Evolutionary conservation across 2,113 vertebrate genomes (phyloP), one percentile per base, ranked within the genome.

Genomic region (Empidonax alnorum): DNA sequence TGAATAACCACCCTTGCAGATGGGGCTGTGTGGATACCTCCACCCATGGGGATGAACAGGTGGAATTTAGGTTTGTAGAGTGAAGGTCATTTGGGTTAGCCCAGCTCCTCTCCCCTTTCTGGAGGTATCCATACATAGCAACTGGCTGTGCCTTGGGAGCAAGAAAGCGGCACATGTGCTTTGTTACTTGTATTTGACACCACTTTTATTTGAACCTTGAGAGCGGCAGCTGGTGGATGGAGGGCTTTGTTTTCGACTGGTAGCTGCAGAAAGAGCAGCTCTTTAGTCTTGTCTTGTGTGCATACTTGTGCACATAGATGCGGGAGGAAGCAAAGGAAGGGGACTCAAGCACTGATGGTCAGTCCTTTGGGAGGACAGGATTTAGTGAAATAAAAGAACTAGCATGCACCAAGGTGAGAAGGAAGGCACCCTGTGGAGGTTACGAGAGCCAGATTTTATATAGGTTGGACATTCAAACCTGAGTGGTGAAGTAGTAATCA

Each of bases 391-490:
- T 1, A 39, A 18, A 71, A 49, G 58, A 4, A 73, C 10, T 35
- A 30, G 5, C 25, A 11, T 49, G 10, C 3, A 2, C 41, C 69
- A 37, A 77, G 12, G 58, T 84, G 42, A 49, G 31, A 66, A 30
- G 33, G 37, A 20, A 42, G 37, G 8, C 31, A 59, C 27, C 20
- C 12, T 61, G 21, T 12, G 20, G 17, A 50, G 24, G 5, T 28
- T 80, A 2, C 0, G 2, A 67, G 27, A 47, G 19, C 14, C 21
- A 47, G 55, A 47, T 72, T 47, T n/a, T 0, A 1, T 55, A 10
- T 10, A 56, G 44, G 16, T 33, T 47, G 19, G 41, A 24, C 1
- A 1, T 83, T 71, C 30, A 39, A 30, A 86, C 16, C 28, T 88
- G 35, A 50, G 11, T 39, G 20, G 19, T 61, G 72, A 72, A 46